Evolutionary conservation across 1,140 invertebrate species (phyloP), one percentile per base, ranked within the genome.

Genomic region (Zaprionus vittiger): DNA sequence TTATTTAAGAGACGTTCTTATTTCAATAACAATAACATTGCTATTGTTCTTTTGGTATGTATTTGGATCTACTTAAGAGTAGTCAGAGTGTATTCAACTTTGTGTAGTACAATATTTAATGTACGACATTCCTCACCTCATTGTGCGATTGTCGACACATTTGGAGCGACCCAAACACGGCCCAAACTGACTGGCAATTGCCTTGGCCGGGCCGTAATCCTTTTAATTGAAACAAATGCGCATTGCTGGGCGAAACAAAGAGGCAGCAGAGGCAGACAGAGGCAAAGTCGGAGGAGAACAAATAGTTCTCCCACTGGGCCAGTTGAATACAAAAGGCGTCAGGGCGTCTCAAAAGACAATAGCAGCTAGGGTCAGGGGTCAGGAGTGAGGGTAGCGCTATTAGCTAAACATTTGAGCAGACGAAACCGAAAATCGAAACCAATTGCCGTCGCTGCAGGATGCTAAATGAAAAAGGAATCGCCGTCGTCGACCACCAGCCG

Each of bases 171-270:
- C 37, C 54, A 65, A 55, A 65, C 49, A 65, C 49, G 28, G 28
- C 17, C 44, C 34, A 28, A 17, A 15, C 52, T 34, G 79, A 73
- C 73, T 66, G 83, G 82, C 83, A 82, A 68, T 57, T 61, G 41
- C 49, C 64, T 31, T 56, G 41, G 6, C 41, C 7, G 7, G 41
- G 57, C 70, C 49, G 52, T 83, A 89, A 89, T 90, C 85, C 81
- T 81, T 90, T 90, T 89, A 90, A 89, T 90, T 89, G 85, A 90
- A 84, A 89, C 85, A 90, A 89, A 89, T 90, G 81, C 60, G 68
- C 74, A 80, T 86, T 86, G 77, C 44, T 69, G 49, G 44, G 52
- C 68, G 77, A 60, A 37, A 59, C 56, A 60, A 0, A 15, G 59
- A 55, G 31, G 20, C 60, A 22, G 20, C 34, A 17, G 28, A 26